Base-by-base conservation (phyloP, 1,140 invertebrate genomes). In the Platorchestia sp. region DNA sequence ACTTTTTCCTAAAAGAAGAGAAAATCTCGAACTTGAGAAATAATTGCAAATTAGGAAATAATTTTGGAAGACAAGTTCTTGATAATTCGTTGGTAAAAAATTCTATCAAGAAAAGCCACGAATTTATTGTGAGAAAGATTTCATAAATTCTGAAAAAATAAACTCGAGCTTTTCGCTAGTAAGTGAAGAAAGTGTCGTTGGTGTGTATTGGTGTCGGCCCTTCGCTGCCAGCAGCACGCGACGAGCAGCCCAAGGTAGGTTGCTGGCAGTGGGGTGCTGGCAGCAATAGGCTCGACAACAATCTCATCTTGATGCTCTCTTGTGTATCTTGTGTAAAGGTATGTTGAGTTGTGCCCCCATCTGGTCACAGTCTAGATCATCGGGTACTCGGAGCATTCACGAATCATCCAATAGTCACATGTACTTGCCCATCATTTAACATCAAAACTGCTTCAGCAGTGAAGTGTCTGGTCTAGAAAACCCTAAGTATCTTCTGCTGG, bases 281-380 rank as follows among this genome's bases (percentile, higher is more conserved):
- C 91, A 93, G 91, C 91, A 93, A 93, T 93, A 93, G 91, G 91
- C 91, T 93, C 91, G 91, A 93, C 91, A 93, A 93, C 91, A 93
- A 93, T 93, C 91, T 93, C 43, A 45, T 93, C 91, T n/a, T 93
- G 45, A 47, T 93, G 91, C 91, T 45, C 45, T 47, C 91, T 93
- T 47, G 44, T 75, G 59, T 75, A 75, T 75, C 59, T 75, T 75
- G 3, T 10, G 59, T 75, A 75, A 3, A 19, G 27, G 27, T 75
- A 75, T 10, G 59, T 75, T 75, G 59, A 36, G 59, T 75, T 19
- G 59, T 75, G 59, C 59, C 27, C 27, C 7, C 59, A 3, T 27
- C 7, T 36, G 47, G 47, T 51, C 47, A 51, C 47, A 51, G 47
- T 51, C 47, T 51, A 51, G 59, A 19, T 10, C 59, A 75, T 75